phyloP scores from a whole-genome alignment of 2,888 invertebrate species.

The Drosophila suboccidentalis region DNA sequence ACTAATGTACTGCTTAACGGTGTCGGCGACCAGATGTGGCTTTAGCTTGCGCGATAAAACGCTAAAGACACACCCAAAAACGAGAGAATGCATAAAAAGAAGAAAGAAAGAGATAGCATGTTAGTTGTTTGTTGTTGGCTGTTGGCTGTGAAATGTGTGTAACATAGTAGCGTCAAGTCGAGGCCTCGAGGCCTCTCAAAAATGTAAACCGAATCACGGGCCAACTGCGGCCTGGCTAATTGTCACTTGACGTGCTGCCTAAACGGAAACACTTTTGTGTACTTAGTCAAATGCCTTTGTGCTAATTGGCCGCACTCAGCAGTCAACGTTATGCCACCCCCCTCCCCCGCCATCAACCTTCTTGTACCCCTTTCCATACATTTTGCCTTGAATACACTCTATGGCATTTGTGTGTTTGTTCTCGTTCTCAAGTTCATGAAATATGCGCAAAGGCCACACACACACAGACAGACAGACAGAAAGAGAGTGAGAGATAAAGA shows the following conservation, averaged over 20 bases:
- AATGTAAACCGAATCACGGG: slow-evolving; percentile 69
- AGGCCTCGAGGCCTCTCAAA: slow-evolving; percentile 64
- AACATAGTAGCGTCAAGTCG: slow-evolving; percentile 2
- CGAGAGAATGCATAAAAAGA: background rate
- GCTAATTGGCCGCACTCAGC: slow-evolving; percentile 80
- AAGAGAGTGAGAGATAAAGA: slow-evolving; percentile 1
- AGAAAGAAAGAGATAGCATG: background rate
- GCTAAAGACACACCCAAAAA: slow-evolving; percentile 55
- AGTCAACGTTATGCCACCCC: slow-evolving; percentile 55
- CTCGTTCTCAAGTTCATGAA: slow-evolving; percentile 70
- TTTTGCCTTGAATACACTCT: slow-evolving; percentile 32
- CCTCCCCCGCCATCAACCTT: background rate
- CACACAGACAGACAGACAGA: slow-evolving; percentile 6
- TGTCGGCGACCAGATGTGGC: slow-evolving; percentile 86
- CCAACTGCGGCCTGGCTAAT: slow-evolving; percentile 60
- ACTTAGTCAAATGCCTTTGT: slow-evolving; percentile 76
- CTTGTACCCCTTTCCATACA: background rate
- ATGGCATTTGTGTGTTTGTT: slow-evolving; percentile 42
- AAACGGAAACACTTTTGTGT: slow-evolving; percentile 82
- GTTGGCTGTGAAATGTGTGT: background rate
- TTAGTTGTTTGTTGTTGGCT: slow-evolving; percentile 5
- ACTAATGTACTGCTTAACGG: slow-evolving; percentile 85
- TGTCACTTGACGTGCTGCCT: slow-evolving; percentile 72
- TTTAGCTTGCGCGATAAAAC: slow-evolving; percentile 85
- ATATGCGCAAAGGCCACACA: slow-evolving; percentile 74